Evolutionary conservation across 2,888 invertebrate genomes (phyloP), one percentile per base, ranked within the genome.

Genomic region (Alloplasta piceator): DNA sequence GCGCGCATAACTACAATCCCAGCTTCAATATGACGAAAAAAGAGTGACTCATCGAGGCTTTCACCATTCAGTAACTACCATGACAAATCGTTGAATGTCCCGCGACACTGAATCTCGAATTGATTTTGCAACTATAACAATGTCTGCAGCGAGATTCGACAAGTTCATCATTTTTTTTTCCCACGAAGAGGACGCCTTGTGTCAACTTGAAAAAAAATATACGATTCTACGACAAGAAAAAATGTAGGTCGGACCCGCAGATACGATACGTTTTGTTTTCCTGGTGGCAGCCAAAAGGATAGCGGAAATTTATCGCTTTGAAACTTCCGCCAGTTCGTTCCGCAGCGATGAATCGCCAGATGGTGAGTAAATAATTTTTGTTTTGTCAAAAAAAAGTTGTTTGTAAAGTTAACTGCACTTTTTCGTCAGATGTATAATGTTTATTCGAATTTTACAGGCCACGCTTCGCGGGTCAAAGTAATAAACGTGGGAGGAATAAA

Each of bases 11-110:
- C 14, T 46, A 52, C 55, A 39, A 60, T 71, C 71, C 41, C 46
- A 26, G 48, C 56, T 50, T 75, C 26, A 14, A 14, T 43, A 39
- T 12, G 56, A 77, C 63, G 41, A 64, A 55, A 50, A 77, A 78
- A 72, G 74, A 67, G 55, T 82, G 82, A 82, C 50, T 82, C 82
- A 82, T 68, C 39, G 46, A 52, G 70, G 58, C 39, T 67, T 72
- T 75, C 71, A n/a, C 52, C 66, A 52, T 56, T 70, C 52, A 70
- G 67, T 26, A 26, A 76, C 76, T 76, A 76, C 61, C 67, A 76
- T 78, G 82, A 78, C 82, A 68, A 78, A 78, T 78, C 77, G 68
- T 68, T 55, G 50, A 48, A 55, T 26, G 55, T 67, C 55, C 55
- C 67, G 41, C 55, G 41, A 16, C 39, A 36, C 43, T 38, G 64